Percentiles rank a stretch among this genome's conserved stretches.
phyloP scores from a whole-genome alignment of 2,888 invertebrate genomes.

The Muschampia plurimacula region DNA sequence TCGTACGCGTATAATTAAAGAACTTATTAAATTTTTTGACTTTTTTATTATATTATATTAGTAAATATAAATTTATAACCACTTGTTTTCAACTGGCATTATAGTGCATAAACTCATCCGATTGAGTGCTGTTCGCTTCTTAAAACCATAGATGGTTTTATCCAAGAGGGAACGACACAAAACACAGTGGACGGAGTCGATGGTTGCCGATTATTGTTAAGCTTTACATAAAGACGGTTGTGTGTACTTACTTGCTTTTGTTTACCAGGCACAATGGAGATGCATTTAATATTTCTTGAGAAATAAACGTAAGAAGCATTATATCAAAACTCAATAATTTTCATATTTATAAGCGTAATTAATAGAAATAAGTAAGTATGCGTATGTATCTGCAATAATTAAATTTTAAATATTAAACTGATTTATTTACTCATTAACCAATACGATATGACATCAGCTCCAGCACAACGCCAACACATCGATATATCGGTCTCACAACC shows the following conservation, averaged over 20 bases:
- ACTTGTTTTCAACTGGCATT: slow-evolving; percentile 11
- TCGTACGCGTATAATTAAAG: no score
- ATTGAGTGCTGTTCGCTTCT: slow-evolving; percentile 79
- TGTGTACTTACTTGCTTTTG: slow-evolving; percentile 21
- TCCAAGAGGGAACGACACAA: slow-evolving; percentile 59
- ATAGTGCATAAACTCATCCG: slow-evolving; percentile 55
- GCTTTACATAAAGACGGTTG: slow-evolving; percentile 18
- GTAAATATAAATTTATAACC: neutral
- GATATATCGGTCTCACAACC: no score
- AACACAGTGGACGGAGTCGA: slow-evolving; percentile 55
- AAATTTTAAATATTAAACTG: no score
- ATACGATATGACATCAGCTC: no score
- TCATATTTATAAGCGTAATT: no score
- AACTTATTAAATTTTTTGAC: no score
- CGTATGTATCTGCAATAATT: no score
- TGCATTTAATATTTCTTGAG: slow-evolving; percentile 14
- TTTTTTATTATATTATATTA: no score
- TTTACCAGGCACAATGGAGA: slow-evolving; percentile 14
- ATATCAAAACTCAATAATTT: no score
- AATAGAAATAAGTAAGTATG: no score
- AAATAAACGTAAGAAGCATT: neutral
- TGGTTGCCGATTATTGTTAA: slow-evolving; percentile 59
- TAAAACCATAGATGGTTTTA: slow-evolving; percentile 83
- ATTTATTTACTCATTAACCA: no score
- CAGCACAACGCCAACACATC: no score